A percentile compares a stretch with the other conserved stretches of the same genome.
Evolutionary conservation across 2,113 vertebrate genomes (phyloP).

Genomic region (Dipodomys spectabilis): DNA sequence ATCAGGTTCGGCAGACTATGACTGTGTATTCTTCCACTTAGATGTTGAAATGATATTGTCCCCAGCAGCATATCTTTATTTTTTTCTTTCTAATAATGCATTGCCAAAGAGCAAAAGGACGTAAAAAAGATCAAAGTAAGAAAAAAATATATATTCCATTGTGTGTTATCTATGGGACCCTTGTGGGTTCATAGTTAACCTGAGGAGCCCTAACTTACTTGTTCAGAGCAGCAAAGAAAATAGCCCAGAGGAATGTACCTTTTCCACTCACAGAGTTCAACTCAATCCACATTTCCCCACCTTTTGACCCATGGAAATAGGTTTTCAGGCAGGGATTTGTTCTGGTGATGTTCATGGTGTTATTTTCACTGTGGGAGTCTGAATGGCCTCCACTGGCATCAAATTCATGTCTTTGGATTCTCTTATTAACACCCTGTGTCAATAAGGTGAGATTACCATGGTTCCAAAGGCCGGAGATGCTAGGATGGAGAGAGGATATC

Average conservation of each 20-base stretch:
- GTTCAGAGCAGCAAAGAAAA: conserved; percentile 1
- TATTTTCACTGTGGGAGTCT: not conserved
- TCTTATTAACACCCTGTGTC: not conserved
- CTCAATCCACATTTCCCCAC: not conserved
- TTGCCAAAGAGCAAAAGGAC: not conserved
- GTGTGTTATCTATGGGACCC: not conserved
- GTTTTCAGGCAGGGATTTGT: not conserved
- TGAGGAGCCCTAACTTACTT: conserved; percentile 12
- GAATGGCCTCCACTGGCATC: not conserved
- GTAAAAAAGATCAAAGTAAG: not conserved
- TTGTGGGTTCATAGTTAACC: not conserved
- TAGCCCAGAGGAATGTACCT: not conserved
- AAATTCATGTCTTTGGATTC: not conserved
- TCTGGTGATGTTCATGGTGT: not conserved
- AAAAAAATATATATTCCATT: not conserved
- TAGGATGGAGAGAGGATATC: not conserved
- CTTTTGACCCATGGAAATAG: not conserved
- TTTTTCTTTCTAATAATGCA: not conserved
- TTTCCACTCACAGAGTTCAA: not conserved
- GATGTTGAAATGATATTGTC: not conserved
- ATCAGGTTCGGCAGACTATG: not conserved
- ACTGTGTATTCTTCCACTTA: not conserved
- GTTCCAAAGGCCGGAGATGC: not conserved
- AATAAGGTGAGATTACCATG: not conserved
- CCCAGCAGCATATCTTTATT: not conserved